A percentile compares a stretch with the other conserved stretches of the same genome.
Evolutionary conservation across 92 coral and sea anemone species (phyloP).

Genomic region (Porites cylindrica): DNA sequence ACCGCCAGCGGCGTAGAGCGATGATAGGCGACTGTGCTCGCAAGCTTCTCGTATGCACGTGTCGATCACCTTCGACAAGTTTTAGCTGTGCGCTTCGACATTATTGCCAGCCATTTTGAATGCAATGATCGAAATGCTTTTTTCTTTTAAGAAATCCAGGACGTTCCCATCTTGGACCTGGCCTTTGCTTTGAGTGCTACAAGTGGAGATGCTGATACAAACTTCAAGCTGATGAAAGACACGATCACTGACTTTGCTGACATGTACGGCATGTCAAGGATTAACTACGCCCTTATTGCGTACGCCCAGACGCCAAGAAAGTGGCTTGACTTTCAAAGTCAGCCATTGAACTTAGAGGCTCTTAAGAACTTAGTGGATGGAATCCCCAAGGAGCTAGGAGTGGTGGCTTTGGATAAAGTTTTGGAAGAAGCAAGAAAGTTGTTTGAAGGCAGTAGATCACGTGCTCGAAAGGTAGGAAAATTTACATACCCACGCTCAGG

Average conservation of each 20-base stretch:
- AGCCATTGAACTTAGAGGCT: constrained; percentile 57
- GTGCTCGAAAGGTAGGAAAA: constrained; percentile 74
- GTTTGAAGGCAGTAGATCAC: constrained; percentile 78
- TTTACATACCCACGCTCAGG: not conserved
- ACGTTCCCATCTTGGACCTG: constrained; percentile 68
- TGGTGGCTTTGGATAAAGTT: constrained; percentile 67
- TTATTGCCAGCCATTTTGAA: not conserved
- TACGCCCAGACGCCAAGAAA: constrained; percentile 66
- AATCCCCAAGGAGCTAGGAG: constrained; percentile 50
- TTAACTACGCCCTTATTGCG: constrained; percentile 71
- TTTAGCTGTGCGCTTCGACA: no score
- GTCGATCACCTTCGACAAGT: no score
- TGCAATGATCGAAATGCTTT: not conserved
- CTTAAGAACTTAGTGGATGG: constrained; percentile 54
- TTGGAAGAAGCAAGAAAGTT: constrained; percentile 57
- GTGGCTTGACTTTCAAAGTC: constrained; percentile 64
- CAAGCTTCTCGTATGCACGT: no score
- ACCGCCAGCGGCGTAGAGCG: no score
- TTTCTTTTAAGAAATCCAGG: constrained; percentile 29
- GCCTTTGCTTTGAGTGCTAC: constrained; percentile 87
- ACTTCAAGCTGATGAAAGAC: constrained; percentile 70
- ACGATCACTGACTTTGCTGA: constrained; percentile 74
- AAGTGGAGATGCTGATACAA: constrained; percentile 53
- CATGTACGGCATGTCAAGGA: constrained; percentile 69
- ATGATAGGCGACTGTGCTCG: no score